Conservation (phyloP, 2,888 invertebrate species). For the Tuberolachnus salignus region DNA sequence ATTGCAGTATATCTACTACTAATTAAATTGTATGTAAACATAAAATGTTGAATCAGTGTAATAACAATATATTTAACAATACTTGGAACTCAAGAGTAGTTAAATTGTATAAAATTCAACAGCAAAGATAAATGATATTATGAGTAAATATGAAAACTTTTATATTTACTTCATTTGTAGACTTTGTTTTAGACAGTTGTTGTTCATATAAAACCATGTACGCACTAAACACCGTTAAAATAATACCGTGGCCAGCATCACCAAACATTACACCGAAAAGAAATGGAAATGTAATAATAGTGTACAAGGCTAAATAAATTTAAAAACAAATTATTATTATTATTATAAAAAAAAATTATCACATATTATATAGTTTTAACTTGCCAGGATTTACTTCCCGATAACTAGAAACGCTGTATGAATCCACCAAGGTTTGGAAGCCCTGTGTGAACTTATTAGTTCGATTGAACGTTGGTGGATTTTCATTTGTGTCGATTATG, state of each 20-base stretch:
- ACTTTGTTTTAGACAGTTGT: constrained; percentile 65
- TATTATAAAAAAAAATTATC: not conserved
- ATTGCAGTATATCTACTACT: not conserved
- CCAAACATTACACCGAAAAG: constrained; percentile 82
- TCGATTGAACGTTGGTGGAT: constrained; percentile 89
- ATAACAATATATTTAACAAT: not conserved
- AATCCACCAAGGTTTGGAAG: constrained; percentile 91
- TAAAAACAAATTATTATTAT: not conserved
- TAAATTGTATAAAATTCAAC: not conserved
- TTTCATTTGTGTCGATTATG: constrained; percentile 78
- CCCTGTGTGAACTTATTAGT: constrained; percentile 91
- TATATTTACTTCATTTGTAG: constrained; percentile 64
- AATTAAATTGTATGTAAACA: constrained; percentile 1
- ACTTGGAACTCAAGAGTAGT: not conserved
- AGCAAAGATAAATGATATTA: not conserved
- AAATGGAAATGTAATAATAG: constrained; percentile 78
- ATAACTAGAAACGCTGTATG: constrained; percentile 91
- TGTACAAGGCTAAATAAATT: constrained; percentile 69
- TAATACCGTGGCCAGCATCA: constrained; percentile 74
- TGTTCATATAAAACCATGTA: constrained; percentile 72
- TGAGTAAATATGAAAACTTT: not conserved
- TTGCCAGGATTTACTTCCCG: constrained; percentile 88
- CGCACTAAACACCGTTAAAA: constrained; percentile 71
- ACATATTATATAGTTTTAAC: constrained; percentile 38
- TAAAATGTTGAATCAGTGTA: not conserved